These are phyloP conservation scores for Palythoa heliodiscus DNA, from an alignment of 92 coral and sea anemone species.

Conservation along the genomic window DNA sequence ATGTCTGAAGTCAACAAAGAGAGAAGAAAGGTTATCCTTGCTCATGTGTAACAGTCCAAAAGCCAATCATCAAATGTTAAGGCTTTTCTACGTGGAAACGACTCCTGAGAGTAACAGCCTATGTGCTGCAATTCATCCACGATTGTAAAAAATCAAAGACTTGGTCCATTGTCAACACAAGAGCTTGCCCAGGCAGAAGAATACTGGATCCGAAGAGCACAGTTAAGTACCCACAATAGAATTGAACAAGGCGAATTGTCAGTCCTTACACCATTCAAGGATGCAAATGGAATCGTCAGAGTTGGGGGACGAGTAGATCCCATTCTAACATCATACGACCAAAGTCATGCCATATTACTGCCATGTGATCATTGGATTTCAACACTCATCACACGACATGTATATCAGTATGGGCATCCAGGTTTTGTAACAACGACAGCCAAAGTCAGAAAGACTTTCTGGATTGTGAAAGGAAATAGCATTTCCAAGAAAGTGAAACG, in stretches of 20 bases:
- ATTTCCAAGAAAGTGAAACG: constrained; percentile 50
- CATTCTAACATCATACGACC: constrained; percentile 56
- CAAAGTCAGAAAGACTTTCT: constrained; percentile 49
- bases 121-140: constrained; percentile 49
- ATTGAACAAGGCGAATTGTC: constrained; percentile 33
- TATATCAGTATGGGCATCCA: constrained; percentile 57
- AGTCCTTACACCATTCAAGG: constrained; percentile 47
- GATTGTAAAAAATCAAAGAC: constrained; percentile 23
- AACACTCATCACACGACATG: constrained; percentile 54
- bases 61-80: constrained; percentile 1
- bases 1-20: constrained; percentile 60
- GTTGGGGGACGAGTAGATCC: constrained; percentile 72
- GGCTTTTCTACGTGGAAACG: constrained; percentile 50
- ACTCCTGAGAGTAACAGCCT: constrained; percentile 61
- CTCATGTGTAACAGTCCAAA: constrained; percentile 8
- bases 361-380: constrained; percentile 60
- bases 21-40: constrained; percentile 53
- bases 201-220: constrained; percentile 12
- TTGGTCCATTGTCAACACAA: not conserved
- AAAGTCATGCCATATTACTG: constrained; percentile 52
- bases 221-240: constrained; percentile 24
- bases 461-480: constrained; percentile 61
- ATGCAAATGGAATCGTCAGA: constrained; percentile 62
- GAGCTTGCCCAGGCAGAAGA: constrained; percentile 12
- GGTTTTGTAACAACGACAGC: constrained; percentile 65